Percentiles rank a stretch among this genome's conserved stretches.
Evolutionary conservation across 1,140 invertebrate species (phyloP).

Genomic region (Ceratosolen fusciceps): DNA sequence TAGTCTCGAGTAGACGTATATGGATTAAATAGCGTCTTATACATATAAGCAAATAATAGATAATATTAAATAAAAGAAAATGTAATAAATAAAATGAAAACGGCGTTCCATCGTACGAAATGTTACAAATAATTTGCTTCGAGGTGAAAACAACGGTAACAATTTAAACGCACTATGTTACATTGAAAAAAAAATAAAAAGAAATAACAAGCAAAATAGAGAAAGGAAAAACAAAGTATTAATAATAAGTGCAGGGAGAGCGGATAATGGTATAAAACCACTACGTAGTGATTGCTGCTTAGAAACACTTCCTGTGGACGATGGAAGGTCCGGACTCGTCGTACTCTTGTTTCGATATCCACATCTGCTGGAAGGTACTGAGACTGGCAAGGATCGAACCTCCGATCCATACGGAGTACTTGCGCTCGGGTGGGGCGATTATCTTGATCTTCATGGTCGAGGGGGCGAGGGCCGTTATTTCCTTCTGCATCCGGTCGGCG

Average conservation of each 20-base stretch:
- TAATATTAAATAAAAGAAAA: conserved; percentile 4
- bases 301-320: conserved; percentile 89
- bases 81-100: conserved; percentile 4
- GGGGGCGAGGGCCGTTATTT: conserved; percentile 88
- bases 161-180: background rate
- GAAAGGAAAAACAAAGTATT: background rate
- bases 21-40: background rate
- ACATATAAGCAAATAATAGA: background rate
- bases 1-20: background rate
- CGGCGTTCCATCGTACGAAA: background rate
- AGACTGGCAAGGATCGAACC: conserved; percentile 91
- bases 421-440: conserved; percentile 92
- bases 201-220: background rate
- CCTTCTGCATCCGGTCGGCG: conserved; percentile 90
- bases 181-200: background rate
- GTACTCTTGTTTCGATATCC: conserved; percentile 91
- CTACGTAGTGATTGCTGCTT: conserved; percentile 63
- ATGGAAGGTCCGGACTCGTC: conserved; percentile 89
- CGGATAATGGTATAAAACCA: background rate
- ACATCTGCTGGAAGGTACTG: conserved; percentile 94
- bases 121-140: background rate
- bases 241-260: background rate
- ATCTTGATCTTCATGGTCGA: conserved; percentile 96
- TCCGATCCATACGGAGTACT: conserved; percentile 90
- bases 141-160: background rate